Evolutionary conservation across 2,888 invertebrate species (phyloP), one percentile per base, ranked within the genome.

Genomic region (Arge pagana): DNA sequence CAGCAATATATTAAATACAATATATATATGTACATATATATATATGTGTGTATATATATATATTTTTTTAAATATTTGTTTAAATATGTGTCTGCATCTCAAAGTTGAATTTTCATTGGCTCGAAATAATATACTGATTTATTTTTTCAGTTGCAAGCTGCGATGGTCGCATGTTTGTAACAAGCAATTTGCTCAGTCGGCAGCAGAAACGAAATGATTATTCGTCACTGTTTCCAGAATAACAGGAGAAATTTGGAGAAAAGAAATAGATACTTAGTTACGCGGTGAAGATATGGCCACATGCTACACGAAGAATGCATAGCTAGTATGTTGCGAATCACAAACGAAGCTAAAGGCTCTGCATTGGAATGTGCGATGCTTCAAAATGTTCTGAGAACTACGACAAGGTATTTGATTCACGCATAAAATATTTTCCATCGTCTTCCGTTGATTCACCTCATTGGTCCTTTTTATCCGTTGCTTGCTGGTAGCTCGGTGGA

Each of bases 401-500:
- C 30, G 15, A 53, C 48, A 50, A 48, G 48, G 49, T 50, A 52
- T 52, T 49, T 36, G 15, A 48, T 26, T 36, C 8, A 24, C 45
- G 41, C 45, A 50, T 50, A 13, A 51, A 51, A 43, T 45, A 24
- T 21, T 8, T 35, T 24, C 11, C 31, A 23, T 45, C 33, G 35
- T 45, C 19, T 35, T 7, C 24, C 24, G 21, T 26, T 19, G 35
- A 49, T 43, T 50, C 52, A 43, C 45, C 65, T 84, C 82, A 89
- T 77, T 89, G 85, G 67, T 86, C 82, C 78, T 89, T 89, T 78
- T 89, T 89, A 62, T 84, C 84, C 64, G 84, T 84, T 60, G 88
- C 86, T 68, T 89, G 86, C 68, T 88, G 85, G 79, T 90, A 91
- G 66, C 85, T 87, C 71, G 91, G 91, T 52, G 90, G 90, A 74